Percentiles rank a stretch among this genome's conserved stretches.
Conservation (phyloP, 2,113 vertebrate species). For the Phrynosoma blainvillii region DNA sequence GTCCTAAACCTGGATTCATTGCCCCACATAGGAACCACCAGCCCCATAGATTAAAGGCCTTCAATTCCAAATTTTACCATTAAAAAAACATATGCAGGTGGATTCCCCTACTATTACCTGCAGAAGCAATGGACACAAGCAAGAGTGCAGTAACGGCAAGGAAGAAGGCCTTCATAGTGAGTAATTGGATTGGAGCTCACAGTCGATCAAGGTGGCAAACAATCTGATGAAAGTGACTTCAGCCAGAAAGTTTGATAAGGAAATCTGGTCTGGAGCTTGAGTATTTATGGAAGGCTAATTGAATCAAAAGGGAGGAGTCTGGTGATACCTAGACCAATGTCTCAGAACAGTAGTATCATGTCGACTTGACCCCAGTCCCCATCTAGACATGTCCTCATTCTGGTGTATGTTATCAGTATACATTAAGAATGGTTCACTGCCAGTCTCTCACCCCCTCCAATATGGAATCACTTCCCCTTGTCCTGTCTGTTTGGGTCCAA, state of each 20-base stretch:
- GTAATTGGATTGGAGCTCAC: not conserved
- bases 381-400: not conserved
- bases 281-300: not conserved
- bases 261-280: not conserved
- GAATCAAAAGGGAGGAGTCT: not conserved
- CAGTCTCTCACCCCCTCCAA: not conserved
- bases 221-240: not conserved
- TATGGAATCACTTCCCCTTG: not conserved
- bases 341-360: not conserved
- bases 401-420: not conserved
- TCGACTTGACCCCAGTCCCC: not conserved
- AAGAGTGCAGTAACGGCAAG: not conserved
- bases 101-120: not conserved
- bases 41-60: not conserved
- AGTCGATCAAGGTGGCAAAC: not conserved
- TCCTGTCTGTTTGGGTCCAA: not conserved
- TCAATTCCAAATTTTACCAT: not conserved
- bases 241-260: not conserved
- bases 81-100: not conserved
- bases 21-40: too few relatives aligned
- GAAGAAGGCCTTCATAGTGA: constrained; percentile 12
- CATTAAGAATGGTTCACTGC: not conserved
- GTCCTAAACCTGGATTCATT: too few relatives aligned
- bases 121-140: not conserved
- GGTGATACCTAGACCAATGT: not conserved